Conservation (phyloP, 2,888 invertebrate genomes). For the Scrobipalpa atriplicella region DNA sequence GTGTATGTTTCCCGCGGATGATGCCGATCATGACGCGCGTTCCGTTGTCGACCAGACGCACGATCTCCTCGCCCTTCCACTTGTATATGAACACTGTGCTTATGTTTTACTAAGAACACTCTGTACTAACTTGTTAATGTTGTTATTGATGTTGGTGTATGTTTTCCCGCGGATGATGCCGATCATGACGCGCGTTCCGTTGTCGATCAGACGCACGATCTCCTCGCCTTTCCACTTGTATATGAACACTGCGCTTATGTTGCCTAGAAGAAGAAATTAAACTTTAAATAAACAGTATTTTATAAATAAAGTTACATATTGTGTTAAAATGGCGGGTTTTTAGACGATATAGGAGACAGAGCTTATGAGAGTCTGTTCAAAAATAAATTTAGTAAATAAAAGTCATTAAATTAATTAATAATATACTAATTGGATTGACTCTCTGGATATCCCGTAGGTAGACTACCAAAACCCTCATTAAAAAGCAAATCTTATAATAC, state of each 20-base stretch:
- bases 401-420: no score
- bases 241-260: conserved; percentile 92
- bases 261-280: conserved; percentile 80
- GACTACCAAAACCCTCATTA: no score
- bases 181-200: conserved; percentile 86
- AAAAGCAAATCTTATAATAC: no score
- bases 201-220: conserved; percentile 86
- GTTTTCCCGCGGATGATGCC: conserved; percentile 88
- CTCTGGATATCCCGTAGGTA: no score
- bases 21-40: conserved; percentile 87
- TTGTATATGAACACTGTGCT: conserved; percentile 92
- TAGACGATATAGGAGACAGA: no score
- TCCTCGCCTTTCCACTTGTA: conserved; percentile 90
- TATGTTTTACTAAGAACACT: conserved; percentile 73
- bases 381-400: no score
- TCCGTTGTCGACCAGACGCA: conserved; percentile 86
- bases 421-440: no score
- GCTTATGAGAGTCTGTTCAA: no score
- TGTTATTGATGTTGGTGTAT: conserved; percentile 81
- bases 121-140: conserved; percentile 87
- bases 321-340: no score
- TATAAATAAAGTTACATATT: no score
- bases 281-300: background rate
- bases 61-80: conserved; percentile 89
- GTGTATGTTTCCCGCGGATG: conserved; percentile 84